Base-by-base conservation (phyloP, 2,888 invertebrate genomes). In the Camponotus fellah region DNA sequence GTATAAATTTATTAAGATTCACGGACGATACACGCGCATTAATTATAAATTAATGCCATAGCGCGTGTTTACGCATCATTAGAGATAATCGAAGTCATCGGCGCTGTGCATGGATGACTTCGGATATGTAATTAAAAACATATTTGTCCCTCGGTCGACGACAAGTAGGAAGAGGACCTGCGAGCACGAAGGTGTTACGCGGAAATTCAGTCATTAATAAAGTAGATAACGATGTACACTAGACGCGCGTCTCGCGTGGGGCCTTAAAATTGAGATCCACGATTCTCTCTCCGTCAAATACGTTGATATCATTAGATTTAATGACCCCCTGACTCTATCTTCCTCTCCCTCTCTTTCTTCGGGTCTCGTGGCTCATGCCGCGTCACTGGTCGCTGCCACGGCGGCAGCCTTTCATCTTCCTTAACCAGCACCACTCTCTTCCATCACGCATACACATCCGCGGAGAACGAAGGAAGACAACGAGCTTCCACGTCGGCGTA, bases 261-360 rank as follows among this genome's bases (percentile, higher is more conserved):
- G 92, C 92, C 92, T 84, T 14, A 40, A 65, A 84, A 85, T 75
- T 72, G 90, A 53, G 53, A 86, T 87, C 71, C 83, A 75, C 69
- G 84, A 65, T 68, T 83, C 80, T 91, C 91, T 92, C 92, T 92
- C 69, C 12, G 93, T 93, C 92, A 92, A 93, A 93, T 93, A 92
- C 77, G 89, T 92, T 92, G 92, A 93, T 92, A 94, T 94, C 94
- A 94, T 93, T 93, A 93, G 93, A 94, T 93, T 94, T 93, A 94
- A 94, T 92, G 94, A 94, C 91, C 91, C 88, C 85, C 85, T 80
- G 83, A 60, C 72, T 86, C 77, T 76, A 77, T 83, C 66, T 58
- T 53, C 77, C 56, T 56, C 49, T n/a, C 58, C 49, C 37, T 71
- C 80, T 60, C 34, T n/a, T 66, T 53, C 37, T 26, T 32, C 64